These are phyloP conservation scores for Patella ulyssiponensis DNA, from an alignment of 2,888 invertebrate species.

Conservation along the genomic window DNA sequence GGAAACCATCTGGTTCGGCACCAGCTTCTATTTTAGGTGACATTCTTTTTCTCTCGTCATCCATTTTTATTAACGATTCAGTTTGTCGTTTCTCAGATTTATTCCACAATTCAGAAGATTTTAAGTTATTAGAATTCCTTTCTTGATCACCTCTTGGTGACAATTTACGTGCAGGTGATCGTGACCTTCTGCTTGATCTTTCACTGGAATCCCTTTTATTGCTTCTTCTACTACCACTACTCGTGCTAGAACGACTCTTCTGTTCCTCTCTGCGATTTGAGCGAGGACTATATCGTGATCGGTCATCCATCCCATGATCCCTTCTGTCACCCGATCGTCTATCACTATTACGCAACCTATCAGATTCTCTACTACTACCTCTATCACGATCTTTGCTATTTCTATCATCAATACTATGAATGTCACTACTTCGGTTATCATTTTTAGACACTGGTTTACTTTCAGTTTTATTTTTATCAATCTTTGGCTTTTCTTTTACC, in stretches of 20 bases:
- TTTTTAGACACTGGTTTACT: constrained; percentile 15
- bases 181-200: constrained; percentile 35
- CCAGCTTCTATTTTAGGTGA: neutral
- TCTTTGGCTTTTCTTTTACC: constrained; percentile 13
- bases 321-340: constrained; percentile 14
- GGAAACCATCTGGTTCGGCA: neutral
- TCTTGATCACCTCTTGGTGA: constrained; percentile 7
- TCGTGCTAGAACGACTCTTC: constrained; percentile 21
- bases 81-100: constrained; percentile 9
- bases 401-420: constrained; percentile 16
- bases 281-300: constrained; percentile 22
- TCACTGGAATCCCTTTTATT: constrained; percentile 24
- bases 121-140: neutral
- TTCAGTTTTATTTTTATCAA: constrained; percentile 17
- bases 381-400: constrained; percentile 11
- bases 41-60: constrained; percentile 2
- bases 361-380: constrained; percentile 16
- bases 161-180: constrained; percentile 32
- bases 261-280: constrained; percentile 28
- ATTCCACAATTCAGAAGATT: constrained; percentile 1
- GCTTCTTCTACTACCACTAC: constrained; percentile 5
- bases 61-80: neutral
- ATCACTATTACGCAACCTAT: constrained; percentile 26
- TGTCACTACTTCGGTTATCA: constrained; percentile 13
- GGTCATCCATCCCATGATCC: constrained; percentile 22